Base-by-base conservation (phyloP, 2,888 invertebrate genomes). In the Limnephilus auricula region DNA sequence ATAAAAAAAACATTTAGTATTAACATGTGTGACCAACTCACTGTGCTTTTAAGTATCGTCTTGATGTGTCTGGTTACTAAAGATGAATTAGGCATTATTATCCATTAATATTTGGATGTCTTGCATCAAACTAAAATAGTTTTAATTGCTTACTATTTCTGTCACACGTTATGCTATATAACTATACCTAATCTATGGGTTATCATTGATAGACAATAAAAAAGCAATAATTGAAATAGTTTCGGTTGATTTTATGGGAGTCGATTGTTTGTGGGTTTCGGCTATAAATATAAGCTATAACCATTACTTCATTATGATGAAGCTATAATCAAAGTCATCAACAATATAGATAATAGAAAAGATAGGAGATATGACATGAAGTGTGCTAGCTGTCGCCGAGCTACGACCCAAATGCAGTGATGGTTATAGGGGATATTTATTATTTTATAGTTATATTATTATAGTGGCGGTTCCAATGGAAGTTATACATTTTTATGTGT, bases 1-100 rank as follows among this genome's bases (percentile, higher is more conserved):
- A 88, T 88, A 88, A 88, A 88, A 88, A 86, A 86, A 50, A 86
- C 65, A 78, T 88, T 25, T 78, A 88, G 65, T 88, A 34, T 78
- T 18, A 15, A 78, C 87, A 88, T 88, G 87, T 88, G 87, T 40
- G 78, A 88, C 87, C 86, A 34, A 25, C 65, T 82, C 25, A 45
- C 86, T 18, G 86, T 45, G 30, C 25, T 12, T 34, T 40, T 30
- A 13, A 85, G 40, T 85, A 9, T 34, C n/a, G 0, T 18, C 40
- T 10, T 40, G 45, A 85, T 85, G 30, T n/a, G 84, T 15, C 84
- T 37, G 40, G 84, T 82, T 82, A 82, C 31, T 34, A 82, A 34
- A 18, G 32, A 34, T 82, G 82, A 82, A 18, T 18, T 5, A 37
- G 32, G 32, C 82, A 82, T 82, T 34, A 82, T 34, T 9, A 65